These are phyloP conservation scores for Tipula vernalis DNA, from an alignment of 2,888 invertebrate species.

Conservation along the genomic window DNA sequence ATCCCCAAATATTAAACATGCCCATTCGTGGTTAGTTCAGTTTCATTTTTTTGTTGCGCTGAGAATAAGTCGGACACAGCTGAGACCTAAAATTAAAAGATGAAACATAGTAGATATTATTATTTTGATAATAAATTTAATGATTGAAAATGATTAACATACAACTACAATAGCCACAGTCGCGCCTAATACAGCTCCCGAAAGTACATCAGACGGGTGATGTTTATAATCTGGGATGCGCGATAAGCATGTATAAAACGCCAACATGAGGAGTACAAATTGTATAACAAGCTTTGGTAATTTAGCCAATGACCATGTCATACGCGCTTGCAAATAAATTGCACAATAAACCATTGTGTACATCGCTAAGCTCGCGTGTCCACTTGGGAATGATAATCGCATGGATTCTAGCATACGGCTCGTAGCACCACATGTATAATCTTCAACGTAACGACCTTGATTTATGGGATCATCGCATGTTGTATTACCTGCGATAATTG, in stretches of 20 bases:
- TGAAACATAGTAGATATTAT: not conserved
- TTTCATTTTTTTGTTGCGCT: no score
- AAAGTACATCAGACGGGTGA: slow-evolving; percentile 93
- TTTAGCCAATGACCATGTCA: slow-evolving; percentile 69
- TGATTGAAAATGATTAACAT: slow-evolving; percentile 31
- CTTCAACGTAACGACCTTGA: slow-evolving; percentile 53
- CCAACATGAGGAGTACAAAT: slow-evolving; percentile 61
- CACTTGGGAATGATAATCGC: slow-evolving; percentile 81
- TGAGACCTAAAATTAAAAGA: not conserved
- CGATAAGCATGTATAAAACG: slow-evolving; percentile 80
- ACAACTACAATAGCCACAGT: slow-evolving; percentile 56
- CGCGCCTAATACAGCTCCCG: slow-evolving; percentile 62
- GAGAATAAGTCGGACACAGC: slow-evolving; percentile 8
- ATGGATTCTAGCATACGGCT: slow-evolving; percentile 54
- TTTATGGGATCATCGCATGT: slow-evolving; percentile 46
- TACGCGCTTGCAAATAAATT: slow-evolving; percentile 79
- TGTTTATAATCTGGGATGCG: slow-evolving; percentile 94
- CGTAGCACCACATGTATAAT: slow-evolving; percentile 50
- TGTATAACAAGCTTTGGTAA: slow-evolving; percentile 75
- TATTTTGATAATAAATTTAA: not conserved
- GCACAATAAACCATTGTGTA: slow-evolving; percentile 76
- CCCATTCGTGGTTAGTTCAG: not conserved
- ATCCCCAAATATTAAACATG: not conserved
- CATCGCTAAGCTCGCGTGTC: slow-evolving; percentile 81
- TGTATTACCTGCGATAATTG: slow-evolving; percentile 41